Evolutionary conservation across 1,140 invertebrate genomes (phyloP).

Genomic region (Magallana ariakensis): DNA sequence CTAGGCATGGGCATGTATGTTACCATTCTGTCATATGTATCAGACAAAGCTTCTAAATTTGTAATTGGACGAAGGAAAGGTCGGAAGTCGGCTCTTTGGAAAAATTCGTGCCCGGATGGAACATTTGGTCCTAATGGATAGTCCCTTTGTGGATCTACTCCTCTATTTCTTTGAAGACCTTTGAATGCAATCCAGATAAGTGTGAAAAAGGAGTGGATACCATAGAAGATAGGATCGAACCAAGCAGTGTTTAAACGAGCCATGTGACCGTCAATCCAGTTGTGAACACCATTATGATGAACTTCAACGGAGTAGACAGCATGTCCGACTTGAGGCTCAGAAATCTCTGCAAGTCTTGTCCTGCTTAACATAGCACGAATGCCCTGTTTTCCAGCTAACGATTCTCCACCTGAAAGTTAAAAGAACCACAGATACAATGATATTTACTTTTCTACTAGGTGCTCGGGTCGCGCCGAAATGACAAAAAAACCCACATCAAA

Average conservation of each 20-base stretch:
- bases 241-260: constrained; percentile 50
- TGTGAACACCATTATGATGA: constrained; percentile 59
- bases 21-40: constrained; percentile 54
- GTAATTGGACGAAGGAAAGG: constrained; percentile 50
- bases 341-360: constrained; percentile 50
- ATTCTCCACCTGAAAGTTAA: neutral
- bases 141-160: constrained; percentile 11
- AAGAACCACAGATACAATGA: no score
- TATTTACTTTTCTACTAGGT: no score
- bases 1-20: constrained; percentile 52
- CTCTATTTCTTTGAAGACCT: neutral
- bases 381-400: constrained; percentile 36
- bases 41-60: constrained; percentile 57
- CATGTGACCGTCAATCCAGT: constrained; percentile 63
- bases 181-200: constrained; percentile 77
- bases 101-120: constrained; percentile 28
- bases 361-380: constrained; percentile 50
- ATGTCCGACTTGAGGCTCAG: constrained; percentile 49
- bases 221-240: constrained; percentile 64
- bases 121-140: neutral
- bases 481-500: no score
- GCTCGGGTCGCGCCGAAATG: no score
- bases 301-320: constrained; percentile 48
- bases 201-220: constrained; percentile 78
- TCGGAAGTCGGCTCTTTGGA: neutral